Percentiles rank a stretch among this genome's conserved stretches.
phyloP scores from a whole-genome alignment of 2,888 invertebrate species.

The Volucella bombylans region DNA sequence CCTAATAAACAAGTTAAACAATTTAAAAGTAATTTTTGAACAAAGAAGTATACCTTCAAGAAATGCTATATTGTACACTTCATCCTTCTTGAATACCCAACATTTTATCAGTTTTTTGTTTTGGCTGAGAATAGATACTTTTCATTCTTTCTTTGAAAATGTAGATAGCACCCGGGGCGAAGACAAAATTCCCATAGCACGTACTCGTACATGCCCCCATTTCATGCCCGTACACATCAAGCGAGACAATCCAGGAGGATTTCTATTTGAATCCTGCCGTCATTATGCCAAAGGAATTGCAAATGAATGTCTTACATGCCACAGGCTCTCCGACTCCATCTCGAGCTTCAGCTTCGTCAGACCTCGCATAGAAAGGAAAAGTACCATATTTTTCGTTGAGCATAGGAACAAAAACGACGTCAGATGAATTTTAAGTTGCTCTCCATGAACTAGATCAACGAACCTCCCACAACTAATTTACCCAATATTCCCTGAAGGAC shows the following conservation, averaged over 20 bases:
- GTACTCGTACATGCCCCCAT: slow-evolving; percentile 44
- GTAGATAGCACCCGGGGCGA: slow-evolving; percentile 20
- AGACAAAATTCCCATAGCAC: slow-evolving; percentile 41
- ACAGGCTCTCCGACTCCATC: slow-evolving; percentile 23
- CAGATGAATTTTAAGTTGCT: slow-evolving; percentile 63
- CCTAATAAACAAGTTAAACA: too few species aligned
- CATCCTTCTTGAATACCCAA: slow-evolving; percentile 5
- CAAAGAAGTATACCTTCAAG: neutral
- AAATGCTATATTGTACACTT: neutral
- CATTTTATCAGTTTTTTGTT: slow-evolving; percentile 16
- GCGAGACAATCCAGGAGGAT: slow-evolving; percentile 56
- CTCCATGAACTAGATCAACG: slow-evolving; percentile 43
- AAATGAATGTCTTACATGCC: slow-evolving; percentile 72
- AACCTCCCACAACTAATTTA: slow-evolving; percentile 56
- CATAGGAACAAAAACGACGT: slow-evolving; percentile 49
- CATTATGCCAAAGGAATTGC: slow-evolving; percentile 75
- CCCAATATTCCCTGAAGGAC: slow-evolving; percentile 35
- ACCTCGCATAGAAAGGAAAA: slow-evolving; percentile 29
- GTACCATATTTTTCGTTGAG: slow-evolving; percentile 56
- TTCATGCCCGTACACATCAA: slow-evolving; percentile 48
- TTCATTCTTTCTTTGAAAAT: slow-evolving; percentile 3
- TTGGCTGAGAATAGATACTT: slow-evolving; percentile 17
- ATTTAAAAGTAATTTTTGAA: too few species aligned
- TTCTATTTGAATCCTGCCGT: slow-evolving; percentile 62
- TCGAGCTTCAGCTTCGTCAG: neutral